phyloP scores from a whole-genome alignment of 2,888 invertebrate genomes.

The Argyra leucocephala region DNA sequence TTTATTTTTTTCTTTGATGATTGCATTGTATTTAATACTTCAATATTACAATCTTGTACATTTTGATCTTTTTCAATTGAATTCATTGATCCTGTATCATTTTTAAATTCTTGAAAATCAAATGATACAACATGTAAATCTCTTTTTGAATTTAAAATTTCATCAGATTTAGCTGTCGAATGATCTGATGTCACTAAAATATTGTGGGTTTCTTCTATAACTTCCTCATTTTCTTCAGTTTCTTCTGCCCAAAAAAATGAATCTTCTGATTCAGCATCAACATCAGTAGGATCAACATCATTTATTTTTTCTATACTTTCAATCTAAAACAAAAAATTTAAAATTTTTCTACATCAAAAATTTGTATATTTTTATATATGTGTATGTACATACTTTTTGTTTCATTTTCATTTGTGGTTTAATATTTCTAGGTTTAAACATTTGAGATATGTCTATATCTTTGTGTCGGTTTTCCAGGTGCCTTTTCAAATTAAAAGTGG shows the following conservation, averaged over 20 bases:
- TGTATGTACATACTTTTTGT: not conserved
- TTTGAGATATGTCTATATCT: not conserved
- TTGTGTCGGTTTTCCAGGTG: not conserved
- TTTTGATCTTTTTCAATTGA: not conserved
- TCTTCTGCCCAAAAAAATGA: not conserved
- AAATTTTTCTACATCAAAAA: not conserved
- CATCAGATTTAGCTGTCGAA: not conserved
- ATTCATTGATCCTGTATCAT: not conserved
- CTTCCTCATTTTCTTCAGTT: not conserved
- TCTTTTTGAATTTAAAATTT: not conserved
- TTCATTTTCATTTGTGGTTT: not conserved
- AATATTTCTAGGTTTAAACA: not conserved
- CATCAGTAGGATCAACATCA: no score
- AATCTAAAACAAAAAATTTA: no score
- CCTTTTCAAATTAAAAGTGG: not conserved
- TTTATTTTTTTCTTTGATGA: not conserved
- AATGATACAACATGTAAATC: not conserved
- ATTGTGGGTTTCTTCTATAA: not conserved
- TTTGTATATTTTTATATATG: no score
- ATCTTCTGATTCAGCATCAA: not conserved
- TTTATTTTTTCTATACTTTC: no score
- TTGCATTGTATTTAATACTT: not conserved
- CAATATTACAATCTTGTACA: not conserved
- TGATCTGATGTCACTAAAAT: not conserved
- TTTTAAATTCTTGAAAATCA: constrained; percentile 3